Evolutionary conservation across 2,888 invertebrate genomes (phyloP).

Genomic region (Boloria selene): DNA sequence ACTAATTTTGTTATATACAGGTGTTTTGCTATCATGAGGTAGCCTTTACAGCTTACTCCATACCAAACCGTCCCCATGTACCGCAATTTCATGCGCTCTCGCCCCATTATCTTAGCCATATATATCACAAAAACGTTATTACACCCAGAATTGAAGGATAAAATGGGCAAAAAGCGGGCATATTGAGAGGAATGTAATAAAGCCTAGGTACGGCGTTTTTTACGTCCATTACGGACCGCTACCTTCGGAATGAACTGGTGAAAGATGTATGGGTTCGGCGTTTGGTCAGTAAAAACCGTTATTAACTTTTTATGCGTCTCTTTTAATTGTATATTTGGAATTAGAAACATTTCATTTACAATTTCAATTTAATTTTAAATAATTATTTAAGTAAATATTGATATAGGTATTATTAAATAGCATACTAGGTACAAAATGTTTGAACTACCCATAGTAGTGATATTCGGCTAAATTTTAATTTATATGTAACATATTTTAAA

Average conservation of each 20-base stretch:
- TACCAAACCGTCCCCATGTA: no score
- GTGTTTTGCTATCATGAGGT: no score
- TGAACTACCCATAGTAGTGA: no score
- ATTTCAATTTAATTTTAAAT: not conserved
- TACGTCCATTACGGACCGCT: conserved; percentile 44
- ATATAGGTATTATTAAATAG: not conserved
- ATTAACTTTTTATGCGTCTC: conserved; percentile 23
- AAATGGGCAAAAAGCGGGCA: conserved; percentile 43
- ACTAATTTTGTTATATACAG: no score
- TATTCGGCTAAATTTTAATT: no score
- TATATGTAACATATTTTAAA: no score
- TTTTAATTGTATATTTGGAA: conserved; percentile 14
- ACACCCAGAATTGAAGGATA: conserved; percentile 48
- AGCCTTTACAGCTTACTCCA: no score
- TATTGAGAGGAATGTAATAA: conserved; percentile 45
- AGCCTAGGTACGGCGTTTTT: conserved; percentile 45
- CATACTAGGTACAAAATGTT: not conserved
- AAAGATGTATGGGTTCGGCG: conserved; percentile 29
- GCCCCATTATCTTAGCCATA: conserved; percentile 12
- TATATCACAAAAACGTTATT: conserved; percentile 53
- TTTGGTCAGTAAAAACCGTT: conserved; percentile 18
- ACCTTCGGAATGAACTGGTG: conserved; percentile 43
- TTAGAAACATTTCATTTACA: not conserved
- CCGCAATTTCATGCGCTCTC: not conserved
- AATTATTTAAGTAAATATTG: not conserved